Conservation (phyloP, 2,888 invertebrate genomes). For the Troilus luridus region DNA sequence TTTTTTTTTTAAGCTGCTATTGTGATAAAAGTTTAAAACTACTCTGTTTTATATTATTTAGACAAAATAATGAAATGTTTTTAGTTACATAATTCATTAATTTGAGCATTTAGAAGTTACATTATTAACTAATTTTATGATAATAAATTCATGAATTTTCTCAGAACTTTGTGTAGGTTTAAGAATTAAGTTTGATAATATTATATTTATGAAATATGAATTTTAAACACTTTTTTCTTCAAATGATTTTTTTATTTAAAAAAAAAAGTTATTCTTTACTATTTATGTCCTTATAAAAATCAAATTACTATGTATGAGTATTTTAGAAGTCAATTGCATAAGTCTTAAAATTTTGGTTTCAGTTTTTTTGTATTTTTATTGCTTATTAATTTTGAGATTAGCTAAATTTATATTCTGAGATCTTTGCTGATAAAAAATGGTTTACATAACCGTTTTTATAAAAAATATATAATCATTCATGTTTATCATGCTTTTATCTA, state of each 20-base stretch:
- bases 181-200: not conserved
- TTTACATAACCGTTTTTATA: not conserved
- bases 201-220: not conserved
- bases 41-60: not conserved
- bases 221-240: not conserved
- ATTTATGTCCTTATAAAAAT: not conserved
- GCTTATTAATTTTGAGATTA: not conserved
- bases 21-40: not conserved
- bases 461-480: not conserved
- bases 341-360: not conserved
- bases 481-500: not conserved
- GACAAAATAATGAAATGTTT: not conserved
- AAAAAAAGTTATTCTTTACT: not conserved
- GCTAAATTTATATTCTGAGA: not conserved
- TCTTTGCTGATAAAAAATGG: not conserved
- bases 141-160: not conserved
- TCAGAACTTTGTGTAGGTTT: not conserved
- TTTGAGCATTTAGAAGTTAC: not conserved
- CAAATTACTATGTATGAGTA: not conserved
- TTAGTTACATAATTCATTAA: not conserved
- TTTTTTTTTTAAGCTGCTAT: not conserved
- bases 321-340: not conserved
- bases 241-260: not conserved
- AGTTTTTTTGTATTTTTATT: not conserved
- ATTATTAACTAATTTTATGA: not conserved